phyloP scores from a whole-genome alignment of 2,797 vertebrate species.

The Liparis tanakae region DNA sequence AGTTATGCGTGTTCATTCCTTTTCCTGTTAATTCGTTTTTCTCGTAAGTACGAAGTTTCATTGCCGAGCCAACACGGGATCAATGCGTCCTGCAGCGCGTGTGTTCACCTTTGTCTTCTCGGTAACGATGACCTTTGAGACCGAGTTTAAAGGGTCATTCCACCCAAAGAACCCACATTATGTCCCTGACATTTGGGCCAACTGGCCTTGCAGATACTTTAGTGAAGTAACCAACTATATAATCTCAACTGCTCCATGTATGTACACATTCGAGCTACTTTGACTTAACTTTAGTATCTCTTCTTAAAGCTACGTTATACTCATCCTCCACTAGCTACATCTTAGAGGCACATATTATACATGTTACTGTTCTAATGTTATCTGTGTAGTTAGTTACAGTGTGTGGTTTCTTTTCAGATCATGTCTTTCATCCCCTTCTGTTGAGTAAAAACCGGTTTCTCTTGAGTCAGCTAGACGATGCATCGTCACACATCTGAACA shows the following conservation, averaged over 20 bases:
- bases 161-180: too few species aligned
- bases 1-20: rapidly evolving
- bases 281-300: not conserved
- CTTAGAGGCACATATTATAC: not conserved
- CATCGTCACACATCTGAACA: too few species aligned
- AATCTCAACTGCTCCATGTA: too few species aligned
- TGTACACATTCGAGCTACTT: too few species aligned
- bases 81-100: not conserved
- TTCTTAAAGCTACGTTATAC: not conserved
- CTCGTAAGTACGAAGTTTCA: not conserved
- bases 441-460: not conserved
- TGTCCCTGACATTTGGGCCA: not conserved
- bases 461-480: too few species aligned
- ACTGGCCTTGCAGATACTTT: not conserved
- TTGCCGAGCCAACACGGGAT: not conserved
- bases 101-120: not conserved
- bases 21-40: not conserved
- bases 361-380: not conserved
- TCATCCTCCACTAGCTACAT: not conserved
- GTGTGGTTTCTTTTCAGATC: not conserved
- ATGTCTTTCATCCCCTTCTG: not conserved
- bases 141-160: too few species aligned
- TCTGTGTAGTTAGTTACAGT: not conserved
- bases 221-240: too few species aligned
- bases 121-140: not conserved